Evolutionary conservation across 2,888 invertebrate species (phyloP), one percentile per base, ranked within the genome.

Genomic region (Caenorhabditis doughertyi): DNA sequence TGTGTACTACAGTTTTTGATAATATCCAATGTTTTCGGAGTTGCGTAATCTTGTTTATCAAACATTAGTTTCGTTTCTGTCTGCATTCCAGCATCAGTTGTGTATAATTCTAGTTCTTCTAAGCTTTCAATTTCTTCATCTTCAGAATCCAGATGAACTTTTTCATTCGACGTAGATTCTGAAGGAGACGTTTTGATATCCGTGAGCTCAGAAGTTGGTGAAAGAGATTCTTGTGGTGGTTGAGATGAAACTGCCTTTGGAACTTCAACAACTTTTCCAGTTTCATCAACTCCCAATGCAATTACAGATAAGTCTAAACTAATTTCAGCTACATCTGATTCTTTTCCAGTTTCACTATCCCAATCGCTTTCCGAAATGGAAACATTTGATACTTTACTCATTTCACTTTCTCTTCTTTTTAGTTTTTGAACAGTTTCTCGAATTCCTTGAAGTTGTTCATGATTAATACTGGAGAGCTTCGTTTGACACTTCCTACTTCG

Each of bases 401-500:
- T 67, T 44, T 80, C 73, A 55, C 73, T 73, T 47, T 68, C 68
- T 18, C 68, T 29, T 39, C 68, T 60, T 29, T 27, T 73, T 68
- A 68, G 39, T 27, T 68, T 71, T 23, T 72, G 65, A 18, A 80
- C 60, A 1, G 80, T 68, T 23, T 80, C 80, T n/a, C 80, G 60
- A 29, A 80, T 73, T 18, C 80, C 80, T 55, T 72, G 60, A 0
- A 80, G 60, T 29, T 80, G 80, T 23, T 80, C 80, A 32, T 74
- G 80, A 49, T 74, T 80, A 13, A 81, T 81, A 44, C 86, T 84
- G 3, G 86, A 84, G n/a, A 86, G 49, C 56, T 84, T 85, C 4
- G 86, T 86, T 42, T 86, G 86, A 56, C 81, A 85, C 51, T 81
- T 62, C 11, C 79, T n/a, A n/a, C 79, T 84, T 42, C 65, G 60